phyloP scores from a whole-genome alignment of 2,113 vertebrate species.

The Pituophis catenifer region DNA sequence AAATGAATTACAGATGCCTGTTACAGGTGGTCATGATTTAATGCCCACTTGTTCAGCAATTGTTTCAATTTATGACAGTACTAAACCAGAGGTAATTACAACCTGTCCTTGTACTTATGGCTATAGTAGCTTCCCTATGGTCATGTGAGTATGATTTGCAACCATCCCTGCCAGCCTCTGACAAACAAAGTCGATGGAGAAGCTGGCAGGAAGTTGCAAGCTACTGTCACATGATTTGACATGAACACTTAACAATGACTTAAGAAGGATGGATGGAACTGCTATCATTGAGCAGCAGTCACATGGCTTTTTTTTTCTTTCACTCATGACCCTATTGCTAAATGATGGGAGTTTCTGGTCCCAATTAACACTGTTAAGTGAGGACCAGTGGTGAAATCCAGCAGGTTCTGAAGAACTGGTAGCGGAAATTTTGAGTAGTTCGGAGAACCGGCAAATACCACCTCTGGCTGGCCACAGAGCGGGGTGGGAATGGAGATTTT shows the following conservation, averaged over 20 bases:
- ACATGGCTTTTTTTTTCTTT: neutral
- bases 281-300: neutral
- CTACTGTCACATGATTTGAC: neutral
- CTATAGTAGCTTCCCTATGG: neutral
- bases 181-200: neutral
- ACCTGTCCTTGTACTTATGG: neutral
- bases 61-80: neutral
- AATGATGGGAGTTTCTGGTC: neutral
- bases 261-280: neutral
- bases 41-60: neutral
- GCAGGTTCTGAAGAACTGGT: too few species aligned
- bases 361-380: neutral
- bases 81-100: neutral
- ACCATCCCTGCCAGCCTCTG: neutral
- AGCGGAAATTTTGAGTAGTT: too few species aligned
- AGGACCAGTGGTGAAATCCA: neutral
- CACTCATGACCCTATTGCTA: neutral
- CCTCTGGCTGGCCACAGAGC: too few species aligned
- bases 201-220: neutral
- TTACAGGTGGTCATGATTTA: neutral
- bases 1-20: neutral
- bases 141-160: neutral
- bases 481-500: too few species aligned
- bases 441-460: too few species aligned
- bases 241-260: neutral